Evolutionary conservation across 2,113 vertebrate species (phyloP).

Genomic region (Sitta europaea): DNA sequence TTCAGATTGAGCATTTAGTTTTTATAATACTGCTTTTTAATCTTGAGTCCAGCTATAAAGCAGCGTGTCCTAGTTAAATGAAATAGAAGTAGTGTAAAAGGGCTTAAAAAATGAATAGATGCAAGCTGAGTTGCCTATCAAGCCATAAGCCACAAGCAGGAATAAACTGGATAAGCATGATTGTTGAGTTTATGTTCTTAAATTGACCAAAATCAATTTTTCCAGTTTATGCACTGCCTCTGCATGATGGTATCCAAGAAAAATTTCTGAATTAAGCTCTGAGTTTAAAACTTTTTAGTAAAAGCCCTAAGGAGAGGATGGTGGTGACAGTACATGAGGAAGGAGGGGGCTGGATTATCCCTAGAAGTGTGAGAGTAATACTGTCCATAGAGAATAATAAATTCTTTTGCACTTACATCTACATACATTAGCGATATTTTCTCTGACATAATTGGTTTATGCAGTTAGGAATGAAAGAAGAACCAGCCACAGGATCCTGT

Average conservation of each 20-base stretch:
- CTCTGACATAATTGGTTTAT: neutral
- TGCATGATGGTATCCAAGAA: neutral
- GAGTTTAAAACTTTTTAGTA: neutral
- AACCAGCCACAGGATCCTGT: neutral
- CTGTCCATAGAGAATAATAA: neutral
- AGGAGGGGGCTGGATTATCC: neutral
- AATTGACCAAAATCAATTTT: neutral
- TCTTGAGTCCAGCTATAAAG: neutral
- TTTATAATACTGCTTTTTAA: neutral
- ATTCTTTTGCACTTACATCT: constrained; percentile 19
- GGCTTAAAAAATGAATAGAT: neutral
- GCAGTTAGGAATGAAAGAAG: neutral
- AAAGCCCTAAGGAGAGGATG: neutral
- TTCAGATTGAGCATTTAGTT: neutral
- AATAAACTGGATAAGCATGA: neutral
- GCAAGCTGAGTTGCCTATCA: neutral
- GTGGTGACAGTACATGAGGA: neutral
- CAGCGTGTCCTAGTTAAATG: neutral
- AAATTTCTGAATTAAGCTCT: neutral
- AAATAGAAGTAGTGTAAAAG: neutral
- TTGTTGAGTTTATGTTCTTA: neutral
- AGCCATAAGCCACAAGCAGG: neutral
- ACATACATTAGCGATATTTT: neutral
- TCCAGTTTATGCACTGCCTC: neutral
- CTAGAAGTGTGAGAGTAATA: neutral